phyloP scores from a whole-genome alignment of 2,113 vertebrate genomes.

The Heptranchias perlo region DNA sequence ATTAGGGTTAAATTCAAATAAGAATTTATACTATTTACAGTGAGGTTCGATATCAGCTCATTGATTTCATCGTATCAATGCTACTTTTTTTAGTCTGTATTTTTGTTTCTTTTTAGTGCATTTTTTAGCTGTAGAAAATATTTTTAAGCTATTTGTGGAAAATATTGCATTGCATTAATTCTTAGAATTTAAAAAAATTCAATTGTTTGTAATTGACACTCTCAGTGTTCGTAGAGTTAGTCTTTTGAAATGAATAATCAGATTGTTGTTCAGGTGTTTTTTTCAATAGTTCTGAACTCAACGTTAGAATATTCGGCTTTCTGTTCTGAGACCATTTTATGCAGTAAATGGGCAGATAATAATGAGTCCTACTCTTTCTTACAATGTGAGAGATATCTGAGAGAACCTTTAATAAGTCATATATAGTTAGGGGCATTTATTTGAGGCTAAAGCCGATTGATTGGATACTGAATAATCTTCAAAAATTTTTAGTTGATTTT shows the following conservation, averaged over 20 bases:
- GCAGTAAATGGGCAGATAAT: background rate
- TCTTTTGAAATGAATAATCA: no score
- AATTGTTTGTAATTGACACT: no score
- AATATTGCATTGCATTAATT: background rate
- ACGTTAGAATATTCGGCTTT: background rate
- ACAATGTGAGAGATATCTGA: background rate
- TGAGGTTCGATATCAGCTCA: background rate
- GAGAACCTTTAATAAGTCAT: background rate
- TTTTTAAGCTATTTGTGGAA: background rate
- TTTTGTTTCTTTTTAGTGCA: background rate
- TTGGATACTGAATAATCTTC: background rate
- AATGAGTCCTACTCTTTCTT: background rate
- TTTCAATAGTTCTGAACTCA: background rate
- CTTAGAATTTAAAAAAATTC: no score
- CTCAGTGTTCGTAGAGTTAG: no score
- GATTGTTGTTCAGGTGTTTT: no score
- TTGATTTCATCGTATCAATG: background rate
- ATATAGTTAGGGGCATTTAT: background rate
- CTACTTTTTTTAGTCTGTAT: background rate
- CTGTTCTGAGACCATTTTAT: background rate
- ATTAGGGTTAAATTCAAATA: background rate
- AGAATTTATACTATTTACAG: background rate
- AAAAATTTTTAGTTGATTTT: background rate
- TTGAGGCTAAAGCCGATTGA: background rate
- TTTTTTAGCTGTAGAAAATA: background rate